Base-by-base conservation (phyloP, 2,888 invertebrate species). In the Parasteatoda lunata region DNA sequence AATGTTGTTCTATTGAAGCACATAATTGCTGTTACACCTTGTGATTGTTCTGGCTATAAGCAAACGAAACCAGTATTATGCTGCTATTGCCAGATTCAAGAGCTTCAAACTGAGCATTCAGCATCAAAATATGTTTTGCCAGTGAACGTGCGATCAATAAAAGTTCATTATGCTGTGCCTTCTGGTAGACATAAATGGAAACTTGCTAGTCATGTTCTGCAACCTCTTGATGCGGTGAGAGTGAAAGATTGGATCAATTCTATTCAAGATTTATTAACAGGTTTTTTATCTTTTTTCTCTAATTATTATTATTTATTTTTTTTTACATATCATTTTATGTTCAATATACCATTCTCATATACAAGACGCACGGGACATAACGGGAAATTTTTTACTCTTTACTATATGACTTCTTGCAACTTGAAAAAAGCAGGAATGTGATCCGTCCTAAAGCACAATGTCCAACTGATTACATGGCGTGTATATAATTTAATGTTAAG, bases 161-260 rank as follows among this genome's bases (percentile, higher is more conserved):
- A 80, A 49, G 15, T 89, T 48, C 88, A 89, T 70, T 87, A 71
- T 77, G 85, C 85, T 52, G 77, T 85, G 47, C 81, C 87, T 71
- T 71, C 51, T 77, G 88, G 89, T 6, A 82, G 77, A 68, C 87
- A 88, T 77, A 70, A n/a, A 54, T 89, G 88, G 88, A 89, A 72
- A 69, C 70, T 89, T 30, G 54, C 69, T 47, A 64, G 72, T 48
- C 65, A 77, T 49, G 54, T 84, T 4, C 84, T 89, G n/a, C 73
- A 69, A 5, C 88, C 89, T 13, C 8, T 80, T 13, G 78, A 86
- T 71, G 54, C 64, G 9, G 77, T 71, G n/a, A 72, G 47, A 54
- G 66, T 89, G 48, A 81, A 65, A 64, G 72, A 88, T 11, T 89
- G 84, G 82, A 69, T 89, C 9, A 73, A 77, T 64, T 47, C 76